Evolutionary conservation across 2,888 invertebrate genomes (phyloP).

Genomic region (Nycteola revayana): DNA sequence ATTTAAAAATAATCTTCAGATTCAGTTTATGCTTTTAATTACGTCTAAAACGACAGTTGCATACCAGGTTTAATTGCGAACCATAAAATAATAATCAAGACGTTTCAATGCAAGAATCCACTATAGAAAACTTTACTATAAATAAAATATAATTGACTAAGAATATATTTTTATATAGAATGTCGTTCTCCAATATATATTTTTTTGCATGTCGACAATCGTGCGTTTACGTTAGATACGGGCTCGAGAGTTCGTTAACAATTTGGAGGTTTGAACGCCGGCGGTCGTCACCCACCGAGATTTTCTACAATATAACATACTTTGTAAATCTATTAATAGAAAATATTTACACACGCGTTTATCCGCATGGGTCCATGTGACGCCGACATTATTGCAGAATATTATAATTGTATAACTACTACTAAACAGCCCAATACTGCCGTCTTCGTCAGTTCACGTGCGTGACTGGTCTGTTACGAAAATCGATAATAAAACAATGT

Average conservation of each 20-base stretch:
- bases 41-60: constrained; percentile 4
- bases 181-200: constrained; percentile 14
- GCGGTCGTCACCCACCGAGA: constrained; percentile 56
- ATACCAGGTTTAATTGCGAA: constrained; percentile 7
- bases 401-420: constrained; percentile 30
- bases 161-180: too few relatives aligned
- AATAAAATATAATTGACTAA: too few relatives aligned
- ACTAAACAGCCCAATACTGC: constrained; percentile 32
- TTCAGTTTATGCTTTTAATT: too few relatives aligned
- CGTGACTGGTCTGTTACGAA: constrained; percentile 50
- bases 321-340: constrained; percentile 63
- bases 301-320: constrained; percentile 53
- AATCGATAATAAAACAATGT: constrained; percentile 54
- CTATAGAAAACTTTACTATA: too few relatives aligned
- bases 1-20: constrained; percentile 1
- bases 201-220: constrained; percentile 21
- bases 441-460: constrained; percentile 43
- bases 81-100: constrained; percentile 15
- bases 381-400: constrained; percentile 49
- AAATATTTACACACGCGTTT: constrained; percentile 63
- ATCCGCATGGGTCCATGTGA: constrained; percentile 59
- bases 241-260: constrained; percentile 20
- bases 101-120: constrained; percentile 3
- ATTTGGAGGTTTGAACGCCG: constrained; percentile 27
- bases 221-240: constrained; percentile 24